These are phyloP conservation scores for Ptychochromis oligacanthus DNA, from an alignment of 2,113 vertebrate genomes.

Conservation along the genomic window DNA sequence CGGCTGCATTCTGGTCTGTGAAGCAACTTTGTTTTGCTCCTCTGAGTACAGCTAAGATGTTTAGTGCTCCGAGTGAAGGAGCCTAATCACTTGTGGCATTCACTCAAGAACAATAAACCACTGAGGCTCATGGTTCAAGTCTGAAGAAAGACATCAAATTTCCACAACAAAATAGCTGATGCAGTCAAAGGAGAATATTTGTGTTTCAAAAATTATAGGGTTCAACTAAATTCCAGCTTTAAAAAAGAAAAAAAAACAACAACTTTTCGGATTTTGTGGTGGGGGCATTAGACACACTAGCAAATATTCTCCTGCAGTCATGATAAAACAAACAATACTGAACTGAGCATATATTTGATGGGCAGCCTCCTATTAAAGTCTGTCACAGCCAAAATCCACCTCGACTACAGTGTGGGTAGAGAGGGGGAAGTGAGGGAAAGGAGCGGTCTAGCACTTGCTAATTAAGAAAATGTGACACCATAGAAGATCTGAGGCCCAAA, in stretches of 20 bases:
- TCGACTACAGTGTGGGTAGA: neutral
- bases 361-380: constrained; percentile 15
- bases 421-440: constrained; percentile 5
- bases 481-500: constrained; percentile 1
- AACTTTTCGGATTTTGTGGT: constrained; percentile 27
- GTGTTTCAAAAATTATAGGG: constrained; percentile 49
- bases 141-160: constrained; percentile 48
- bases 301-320: neutral
- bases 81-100: constrained; percentile 54
- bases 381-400: constrained; percentile 36
- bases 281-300: neutral
- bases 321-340: constrained; percentile 37
- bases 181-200: constrained; percentile 47
- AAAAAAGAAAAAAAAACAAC: constrained; percentile 16
- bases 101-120: constrained; percentile 59
- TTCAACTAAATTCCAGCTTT: constrained; percentile 9
- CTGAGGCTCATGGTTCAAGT: constrained; percentile 28
- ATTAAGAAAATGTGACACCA: constrained; percentile 39
- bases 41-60: constrained; percentile 55
- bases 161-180: constrained; percentile 37
- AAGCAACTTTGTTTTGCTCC: constrained; percentile 46
- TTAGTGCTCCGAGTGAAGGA: constrained; percentile 41
- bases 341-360: constrained; percentile 18
- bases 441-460: constrained; percentile 37
- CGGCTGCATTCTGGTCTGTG: constrained; percentile 47